These are phyloP conservation scores for Oryzias melastigma DNA, from an alignment of 2,113 vertebrate species.

Conservation along the genomic window DNA sequence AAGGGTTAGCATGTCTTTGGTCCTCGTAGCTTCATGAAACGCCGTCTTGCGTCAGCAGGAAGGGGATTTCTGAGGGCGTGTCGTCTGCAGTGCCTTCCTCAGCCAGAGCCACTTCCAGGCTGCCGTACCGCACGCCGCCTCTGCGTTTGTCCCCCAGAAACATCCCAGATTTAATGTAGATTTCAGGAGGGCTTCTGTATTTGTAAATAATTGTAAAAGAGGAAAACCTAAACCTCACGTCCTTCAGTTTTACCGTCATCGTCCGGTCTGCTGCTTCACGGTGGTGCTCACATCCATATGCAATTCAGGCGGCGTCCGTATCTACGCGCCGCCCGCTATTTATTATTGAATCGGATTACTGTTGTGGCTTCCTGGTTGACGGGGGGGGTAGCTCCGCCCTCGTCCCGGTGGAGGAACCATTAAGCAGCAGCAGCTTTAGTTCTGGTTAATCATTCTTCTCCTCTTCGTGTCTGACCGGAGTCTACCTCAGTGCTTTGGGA, in stretches of 20 bases:
- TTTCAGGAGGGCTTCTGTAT: constrained; percentile 26
- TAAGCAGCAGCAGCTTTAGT: constrained; percentile 61
- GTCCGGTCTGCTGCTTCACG: constrained; percentile 39
- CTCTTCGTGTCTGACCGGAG: constrained; percentile 83
- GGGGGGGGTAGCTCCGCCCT: constrained; percentile 60
- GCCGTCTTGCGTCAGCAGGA: too few relatives aligned
- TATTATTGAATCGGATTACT: constrained; percentile 88
- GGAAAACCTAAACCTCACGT: constrained; percentile 13
- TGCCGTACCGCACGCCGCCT: background rate
- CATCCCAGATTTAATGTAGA: too few relatives aligned
- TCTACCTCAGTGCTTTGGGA: constrained; percentile 89
- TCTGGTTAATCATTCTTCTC: constrained; percentile 51
- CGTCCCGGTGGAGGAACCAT: constrained; percentile 67
- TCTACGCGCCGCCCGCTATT: constrained; percentile 80
- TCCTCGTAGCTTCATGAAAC: too few relatives aligned
- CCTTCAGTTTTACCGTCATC: constrained; percentile 23
- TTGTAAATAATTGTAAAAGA: constrained; percentile 60
- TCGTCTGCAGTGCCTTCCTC: constrained; percentile 69
- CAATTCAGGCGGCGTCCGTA: constrained; percentile 84
- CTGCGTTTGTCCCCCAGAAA: too few relatives aligned
- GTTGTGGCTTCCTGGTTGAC: constrained; percentile 67
- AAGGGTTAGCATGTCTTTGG: too few relatives aligned
- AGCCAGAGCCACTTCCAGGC: constrained; percentile 47
- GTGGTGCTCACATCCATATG: constrained; percentile 55
- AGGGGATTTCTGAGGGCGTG: background rate